Evolutionary conservation across 2,888 invertebrate species (phyloP).

Genomic region (Lepas anatifera): DNA sequence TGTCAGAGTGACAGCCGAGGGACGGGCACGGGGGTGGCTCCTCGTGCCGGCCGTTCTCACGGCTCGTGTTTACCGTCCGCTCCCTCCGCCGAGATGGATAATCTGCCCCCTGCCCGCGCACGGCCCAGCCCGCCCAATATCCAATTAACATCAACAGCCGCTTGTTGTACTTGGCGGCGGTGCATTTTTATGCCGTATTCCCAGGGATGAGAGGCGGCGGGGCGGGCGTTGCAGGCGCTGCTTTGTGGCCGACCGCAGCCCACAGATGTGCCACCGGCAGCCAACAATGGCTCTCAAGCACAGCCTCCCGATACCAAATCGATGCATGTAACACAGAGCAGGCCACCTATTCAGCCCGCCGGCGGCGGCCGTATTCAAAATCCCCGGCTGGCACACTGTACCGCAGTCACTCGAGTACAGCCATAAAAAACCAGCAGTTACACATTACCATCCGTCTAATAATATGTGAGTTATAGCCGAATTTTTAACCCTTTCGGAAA

Average conservation of each 20-base stretch:
- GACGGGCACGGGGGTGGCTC: too few species aligned
- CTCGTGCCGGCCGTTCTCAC: slow-evolving; percentile 12
- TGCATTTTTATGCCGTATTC: slow-evolving; percentile 2
- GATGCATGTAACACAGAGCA: background rate
- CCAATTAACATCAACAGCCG: slow-evolving; percentile 12
- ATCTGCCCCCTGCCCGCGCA: background rate
- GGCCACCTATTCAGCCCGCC: background rate
- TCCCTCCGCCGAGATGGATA: slow-evolving; percentile 14
- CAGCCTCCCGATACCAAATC: slow-evolving; percentile 1
- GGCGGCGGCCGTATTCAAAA: background rate
- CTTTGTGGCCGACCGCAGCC: background rate
- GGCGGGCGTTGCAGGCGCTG: background rate
- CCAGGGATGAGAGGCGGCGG: background rate
- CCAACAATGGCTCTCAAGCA: slow-evolving; percentile 3
- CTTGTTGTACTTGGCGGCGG: slow-evolving; percentile 5
- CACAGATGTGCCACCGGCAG: background rate
- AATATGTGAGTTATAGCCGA: slow-evolving; percentile 1
- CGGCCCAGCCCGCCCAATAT: background rate
- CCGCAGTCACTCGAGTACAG: background rate
- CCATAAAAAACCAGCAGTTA: background rate
- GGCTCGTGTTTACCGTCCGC: slow-evolving; percentile 12
- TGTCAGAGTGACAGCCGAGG: too few species aligned
- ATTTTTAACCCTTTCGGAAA: slow-evolving; percentile 11
- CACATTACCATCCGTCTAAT: background rate
- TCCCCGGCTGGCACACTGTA: background rate